These are phyloP conservation scores for Tragulus kanchil DNA, from an alignment of 2,113 vertebrate species.

Conservation along the genomic window DNA sequence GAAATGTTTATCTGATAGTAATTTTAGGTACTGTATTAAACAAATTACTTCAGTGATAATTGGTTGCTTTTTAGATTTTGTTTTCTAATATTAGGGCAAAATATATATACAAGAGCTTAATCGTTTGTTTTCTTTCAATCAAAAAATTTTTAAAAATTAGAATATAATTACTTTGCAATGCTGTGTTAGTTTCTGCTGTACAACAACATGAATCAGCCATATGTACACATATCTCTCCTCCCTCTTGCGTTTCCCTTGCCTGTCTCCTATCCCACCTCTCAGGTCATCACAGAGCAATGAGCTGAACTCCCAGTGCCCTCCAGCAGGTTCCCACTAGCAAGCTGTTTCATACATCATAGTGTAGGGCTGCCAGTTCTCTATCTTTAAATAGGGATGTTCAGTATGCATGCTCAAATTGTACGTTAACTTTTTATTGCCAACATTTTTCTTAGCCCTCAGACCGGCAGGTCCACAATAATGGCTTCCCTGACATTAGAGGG, in stretches of 20 bases:
- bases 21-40: slow-evolving; percentile 75
- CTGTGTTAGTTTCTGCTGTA: not conserved
- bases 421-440: slow-evolving; percentile 13
- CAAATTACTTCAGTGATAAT: slow-evolving; percentile 74
- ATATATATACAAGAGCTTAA: not conserved
- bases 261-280: not conserved
- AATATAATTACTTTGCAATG: not conserved
- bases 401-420: no score
- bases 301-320: not conserved
- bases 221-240: not conserved
- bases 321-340: not conserved
- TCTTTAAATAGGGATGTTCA: not conserved
- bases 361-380: not conserved
- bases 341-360: not conserved
- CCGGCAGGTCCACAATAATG: not conserved
- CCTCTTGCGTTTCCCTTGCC: not conserved
- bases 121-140: not conserved
- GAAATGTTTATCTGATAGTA: slow-evolving; percentile 78
- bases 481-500: not conserved
- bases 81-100: slow-evolving; percentile 44
- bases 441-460: slow-evolving; percentile 55
- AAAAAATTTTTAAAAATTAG: not conserved
- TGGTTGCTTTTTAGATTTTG: slow-evolving; percentile 59
- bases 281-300: not conserved
- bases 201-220: not conserved